Evolutionary conservation across 2,113 vertebrate genomes (phyloP), one percentile per base, ranked within the genome.

Genomic region (Ictalurus furcatus): DNA sequence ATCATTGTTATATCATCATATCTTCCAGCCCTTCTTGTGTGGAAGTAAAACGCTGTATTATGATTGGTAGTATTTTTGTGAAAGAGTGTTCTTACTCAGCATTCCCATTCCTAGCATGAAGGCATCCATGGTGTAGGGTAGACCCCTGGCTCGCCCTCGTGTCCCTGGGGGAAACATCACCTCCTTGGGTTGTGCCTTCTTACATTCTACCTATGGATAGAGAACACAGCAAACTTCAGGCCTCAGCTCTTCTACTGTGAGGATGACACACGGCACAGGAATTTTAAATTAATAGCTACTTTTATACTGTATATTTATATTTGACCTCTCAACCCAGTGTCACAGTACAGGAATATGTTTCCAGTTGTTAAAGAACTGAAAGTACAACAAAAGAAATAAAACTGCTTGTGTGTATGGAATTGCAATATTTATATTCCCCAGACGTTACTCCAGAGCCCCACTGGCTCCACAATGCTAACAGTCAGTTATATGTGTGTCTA

Each of bases 61-160:
- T 71, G 69, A 69, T 28, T 67, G 34, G 73, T 81, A 40, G 44
- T 44, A 17, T 65, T 65, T 69, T 63, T 37, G 30, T 63, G 79
- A 59, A 69, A 87, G 54, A 59, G 69, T 63, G 14, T 78, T 97
- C 97, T 97, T 95, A 98, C 97, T 97, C 92, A 98, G 95, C 97
- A 98, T 98, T 91, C 97, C 97, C 97, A 98, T 98, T 91, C 97
- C 97, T 17, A 98, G 95, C 97, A 98, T 98, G 91, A 98, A 97
- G 16, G 97, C 97, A 85, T 98, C 97, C 97, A 98, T 97, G 94
- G 97, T 97, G 87, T 98, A 98, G 69, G 97, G 97, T 61, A 98
- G 94, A 52, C 97, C 97, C 89, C 97, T 96, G 87, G 97, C 97
- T 93, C 97, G 95, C 91, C 97, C 97, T 95, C 97, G 95, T 34